phyloP scores from a whole-genome alignment of 2,113 vertebrate genomes.

The Gymnocephalus cernua region DNA sequence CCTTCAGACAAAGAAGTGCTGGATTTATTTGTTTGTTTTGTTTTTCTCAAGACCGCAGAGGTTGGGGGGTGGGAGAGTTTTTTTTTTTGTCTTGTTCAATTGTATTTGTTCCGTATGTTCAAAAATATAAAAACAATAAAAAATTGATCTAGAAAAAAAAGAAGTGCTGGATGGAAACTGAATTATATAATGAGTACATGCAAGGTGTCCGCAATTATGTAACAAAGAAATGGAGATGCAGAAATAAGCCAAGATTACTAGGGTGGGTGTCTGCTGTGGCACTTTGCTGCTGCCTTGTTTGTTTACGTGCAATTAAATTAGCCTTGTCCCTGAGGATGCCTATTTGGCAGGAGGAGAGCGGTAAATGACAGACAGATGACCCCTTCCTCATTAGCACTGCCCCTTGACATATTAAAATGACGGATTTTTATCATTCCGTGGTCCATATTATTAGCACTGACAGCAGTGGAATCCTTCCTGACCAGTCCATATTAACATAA shows the following conservation, averaged over 20 bases:
- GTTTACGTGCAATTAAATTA: constrained; percentile 73
- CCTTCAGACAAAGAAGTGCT: constrained; percentile 26
- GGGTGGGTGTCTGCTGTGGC: constrained; percentile 41
- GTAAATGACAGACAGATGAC: constrained; percentile 54
- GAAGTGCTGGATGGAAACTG: constrained; percentile 29
- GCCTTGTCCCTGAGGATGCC: constrained; percentile 50
- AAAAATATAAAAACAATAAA: no score
- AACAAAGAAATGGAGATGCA: constrained; percentile 45
- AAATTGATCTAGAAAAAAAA: no score
- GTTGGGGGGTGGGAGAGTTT: no score
- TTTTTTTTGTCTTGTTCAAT: no score
- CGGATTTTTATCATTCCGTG: neutral
- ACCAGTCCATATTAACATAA: constrained; percentile 20
- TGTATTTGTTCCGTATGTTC: no score
- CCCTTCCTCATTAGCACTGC: constrained; percentile 30
- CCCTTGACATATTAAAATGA: constrained; percentile 36
- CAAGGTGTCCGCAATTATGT: constrained; percentile 35
- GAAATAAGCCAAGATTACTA: constrained; percentile 49
- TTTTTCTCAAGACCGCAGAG: no score
- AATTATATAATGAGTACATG: constrained; percentile 51
- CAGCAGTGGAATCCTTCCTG: neutral
- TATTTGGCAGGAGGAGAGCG: constrained; percentile 40
- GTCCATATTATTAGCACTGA: neutral
- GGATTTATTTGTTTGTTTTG: no score
- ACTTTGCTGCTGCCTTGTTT: constrained; percentile 55